Base-by-base conservation (phyloP, 2,888 invertebrate genomes). In the Andrena chrysosceles region DNA sequence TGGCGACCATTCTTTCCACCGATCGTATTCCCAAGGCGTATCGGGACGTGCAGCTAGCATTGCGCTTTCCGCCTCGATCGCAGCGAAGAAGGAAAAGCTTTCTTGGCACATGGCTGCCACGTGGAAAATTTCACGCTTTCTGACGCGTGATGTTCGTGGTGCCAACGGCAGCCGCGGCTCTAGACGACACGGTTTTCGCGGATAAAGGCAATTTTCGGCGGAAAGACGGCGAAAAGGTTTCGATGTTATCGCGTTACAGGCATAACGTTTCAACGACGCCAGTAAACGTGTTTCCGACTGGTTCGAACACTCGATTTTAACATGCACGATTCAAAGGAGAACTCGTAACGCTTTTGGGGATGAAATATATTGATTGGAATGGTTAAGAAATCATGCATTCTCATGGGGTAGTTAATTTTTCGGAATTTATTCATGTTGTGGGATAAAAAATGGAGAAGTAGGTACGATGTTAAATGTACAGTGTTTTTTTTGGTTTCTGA, bases 41-140 rank as follows among this genome's bases (percentile, higher is more conserved):
- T 54, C 16, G 1, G 13, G 16, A 48, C 16, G 26, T 23, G 54
- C n/a, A 63, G 6, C 64, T 31, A 31, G 64, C 49, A 16, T 59
- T 23, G 33, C 66, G 42, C 49, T 72, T 56, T 77, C 23, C 23
- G 31, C 54, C 71, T 7, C 54, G 8, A 16, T n/a, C 42, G 42
- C 63, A 1, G 13, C 60, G 31, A 23, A 42, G 26, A 29, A 2
- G 71, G 29, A 56, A 35, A 49, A 71, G 69, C 72, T 52, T 70
- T 20, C 35, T 66, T 52, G 56, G 56, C 71, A 56, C 42, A 35
- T 42, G 64, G 67, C 68, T 35, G 56, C 31, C 60, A n/a, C 42
- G 67, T 63, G 59, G 52, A 63, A 63, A 63, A 70, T 83, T 77
- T 85, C 69, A 60, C 76, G 26, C 60, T 29, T 62, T 74, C 56